Evolutionary conservation across 2,888 invertebrate genomes (phyloP).

Genomic region (Syritta pipiens): DNA sequence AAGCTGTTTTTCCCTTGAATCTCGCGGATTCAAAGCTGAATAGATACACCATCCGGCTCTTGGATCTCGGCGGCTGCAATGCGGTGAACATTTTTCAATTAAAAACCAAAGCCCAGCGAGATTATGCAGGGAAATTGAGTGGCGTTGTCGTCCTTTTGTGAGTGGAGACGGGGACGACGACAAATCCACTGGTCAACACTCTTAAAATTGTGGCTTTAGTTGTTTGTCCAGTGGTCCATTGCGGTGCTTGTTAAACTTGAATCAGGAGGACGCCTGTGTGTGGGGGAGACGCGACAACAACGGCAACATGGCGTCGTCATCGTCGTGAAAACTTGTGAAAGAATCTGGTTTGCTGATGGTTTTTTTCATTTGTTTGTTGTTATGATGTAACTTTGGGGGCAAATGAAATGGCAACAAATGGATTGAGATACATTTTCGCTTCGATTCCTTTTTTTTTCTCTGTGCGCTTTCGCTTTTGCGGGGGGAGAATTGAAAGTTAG

Average conservation of each 20-base stretch:
- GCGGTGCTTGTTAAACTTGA: no score
- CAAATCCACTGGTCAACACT: conserved; percentile 4
- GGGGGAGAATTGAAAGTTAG: neutral
- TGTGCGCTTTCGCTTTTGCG: no score
- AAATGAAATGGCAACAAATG: conserved; percentile 19
- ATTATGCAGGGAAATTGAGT: conserved; percentile 24
- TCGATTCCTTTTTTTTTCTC: no score
- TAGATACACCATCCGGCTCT: no score
- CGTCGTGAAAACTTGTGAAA: conserved; percentile 8
- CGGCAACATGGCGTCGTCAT: no score
- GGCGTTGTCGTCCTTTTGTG: neutral
- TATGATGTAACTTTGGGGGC: conserved; percentile 18
- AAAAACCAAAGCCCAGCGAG: conserved; percentile 19
- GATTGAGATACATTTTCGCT: conserved; percentile 30
- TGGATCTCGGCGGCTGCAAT: neutral
- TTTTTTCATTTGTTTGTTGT: neutral
- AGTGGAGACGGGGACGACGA: neutral
- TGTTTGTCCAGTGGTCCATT: conserved; percentile 6
- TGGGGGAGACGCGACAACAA: no score
- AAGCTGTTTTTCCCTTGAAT: no score
- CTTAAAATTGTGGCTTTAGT: conserved; percentile 23
- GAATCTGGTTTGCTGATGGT: conserved; percentile 4
- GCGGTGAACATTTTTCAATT: conserved; percentile 3
- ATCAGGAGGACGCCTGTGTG: no score
- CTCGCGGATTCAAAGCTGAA: no score